Evolutionary conservation across 2,797 vertebrate species (phyloP).

Genomic region (Karalla daura): DNA sequence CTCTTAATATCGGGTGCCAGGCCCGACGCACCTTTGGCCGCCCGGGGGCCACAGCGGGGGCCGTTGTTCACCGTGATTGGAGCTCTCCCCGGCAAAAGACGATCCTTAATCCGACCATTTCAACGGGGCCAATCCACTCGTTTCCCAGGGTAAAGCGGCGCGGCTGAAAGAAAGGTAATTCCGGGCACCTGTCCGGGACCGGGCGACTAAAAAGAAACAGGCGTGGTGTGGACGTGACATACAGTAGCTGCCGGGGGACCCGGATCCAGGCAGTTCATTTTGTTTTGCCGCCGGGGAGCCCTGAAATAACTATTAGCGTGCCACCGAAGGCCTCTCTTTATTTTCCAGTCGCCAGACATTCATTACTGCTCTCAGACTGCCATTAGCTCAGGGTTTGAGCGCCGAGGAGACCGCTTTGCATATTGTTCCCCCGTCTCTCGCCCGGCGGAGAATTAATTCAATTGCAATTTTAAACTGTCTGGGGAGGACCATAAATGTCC

Average conservation of each 20-base stretch:
- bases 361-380: conserved; percentile 29
- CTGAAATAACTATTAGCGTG: conserved; percentile 25
- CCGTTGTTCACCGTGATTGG: conserved; percentile 13
- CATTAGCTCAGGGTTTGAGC: conserved; percentile 19
- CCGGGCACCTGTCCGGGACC: conserved; percentile 12
- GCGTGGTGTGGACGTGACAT: conserved; percentile 30
- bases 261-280: conserved; percentile 47
- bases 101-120: neutral
- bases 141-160: conserved; percentile 2
- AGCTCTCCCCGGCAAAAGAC: conserved; percentile 9
- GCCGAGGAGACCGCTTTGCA: neutral
- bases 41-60: conserved; percentile 1
- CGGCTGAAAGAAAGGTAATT: conserved; percentile 6
- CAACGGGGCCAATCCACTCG: neutral
- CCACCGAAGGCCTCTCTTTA: conserved; percentile 10
- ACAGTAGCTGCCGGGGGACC: conserved; percentile 22
- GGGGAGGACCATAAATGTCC: conserved; percentile 14
- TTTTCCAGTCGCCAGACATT: conserved; percentile 22
- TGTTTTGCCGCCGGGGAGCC: conserved; percentile 26
- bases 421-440: neutral
- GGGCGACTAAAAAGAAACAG: conserved; percentile 19
- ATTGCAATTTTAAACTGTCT: conserved; percentile 17
- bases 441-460: conserved; percentile 13
- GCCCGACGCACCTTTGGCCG: conserved; percentile 2
- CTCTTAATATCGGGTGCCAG: conserved; percentile 17